A percentile compares a stretch with the other conserved stretches of the same genome.
Evolutionary conservation across 2,113 vertebrate genomes (phyloP).

Genomic region (Miniopterus natalensis): DNA sequence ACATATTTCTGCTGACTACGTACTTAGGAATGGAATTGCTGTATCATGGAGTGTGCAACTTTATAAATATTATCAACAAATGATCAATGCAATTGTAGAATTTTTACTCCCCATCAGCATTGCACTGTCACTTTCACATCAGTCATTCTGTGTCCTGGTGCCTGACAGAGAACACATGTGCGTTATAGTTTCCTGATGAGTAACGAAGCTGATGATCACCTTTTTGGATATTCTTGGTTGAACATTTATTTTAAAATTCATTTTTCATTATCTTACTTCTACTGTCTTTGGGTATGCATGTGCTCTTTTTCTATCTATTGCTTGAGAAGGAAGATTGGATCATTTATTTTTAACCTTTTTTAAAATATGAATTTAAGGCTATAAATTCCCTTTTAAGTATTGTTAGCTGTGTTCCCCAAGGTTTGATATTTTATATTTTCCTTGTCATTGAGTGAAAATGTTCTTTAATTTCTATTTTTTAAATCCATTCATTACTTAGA

Average conservation of each 20-base stretch:
- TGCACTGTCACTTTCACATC: background rate
- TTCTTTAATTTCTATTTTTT: slow-evolving; percentile 14
- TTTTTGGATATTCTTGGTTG: background rate
- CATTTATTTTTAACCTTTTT: background rate
- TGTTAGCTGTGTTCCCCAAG: background rate
- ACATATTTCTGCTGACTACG: background rate
- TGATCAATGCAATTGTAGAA: background rate
- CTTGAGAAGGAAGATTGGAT: background rate
- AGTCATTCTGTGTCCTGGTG: background rate
- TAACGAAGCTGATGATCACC: background rate
- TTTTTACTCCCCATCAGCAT: background rate
- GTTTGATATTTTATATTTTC: slow-evolving; percentile 33
- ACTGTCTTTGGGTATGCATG: background rate
- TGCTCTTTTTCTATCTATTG: background rate
- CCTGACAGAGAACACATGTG: background rate
- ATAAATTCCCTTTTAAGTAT: background rate
- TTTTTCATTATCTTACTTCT: slow-evolving; percentile 10
- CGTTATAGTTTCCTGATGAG: background rate
- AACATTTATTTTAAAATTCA: background rate
- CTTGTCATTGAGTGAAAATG: background rate
- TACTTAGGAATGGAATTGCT: background rate
- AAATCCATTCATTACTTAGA: slow-evolving; percentile 4
- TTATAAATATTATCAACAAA: background rate
- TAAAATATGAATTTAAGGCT: background rate
- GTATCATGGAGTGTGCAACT: background rate